Evolutionary conservation across 35 echinoderm and acorn worm species (phyloP), one percentile per base, ranked within the genome.

Genomic region (Heliocidaris erythrogramma): DNA sequence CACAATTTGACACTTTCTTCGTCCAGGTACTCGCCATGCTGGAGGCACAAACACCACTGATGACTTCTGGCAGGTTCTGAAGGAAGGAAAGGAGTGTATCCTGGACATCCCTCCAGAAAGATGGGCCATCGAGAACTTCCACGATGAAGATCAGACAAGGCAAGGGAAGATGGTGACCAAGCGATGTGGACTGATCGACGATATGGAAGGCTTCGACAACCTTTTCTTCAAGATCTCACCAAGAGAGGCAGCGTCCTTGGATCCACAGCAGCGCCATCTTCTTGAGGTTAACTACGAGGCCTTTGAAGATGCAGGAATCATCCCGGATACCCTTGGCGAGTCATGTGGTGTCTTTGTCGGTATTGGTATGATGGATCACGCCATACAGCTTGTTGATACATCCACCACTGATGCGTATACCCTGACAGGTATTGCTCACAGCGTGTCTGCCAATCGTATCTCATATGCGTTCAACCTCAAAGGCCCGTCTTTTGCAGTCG

Each of bases 201-300:
- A 96, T 60, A 60, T 97, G 48, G 96, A 99, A 13, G 71, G 65
- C 30, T 99, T 97, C 49, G 98, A 99, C 69, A 97, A 99, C 85
- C 53, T 95, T 0, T 99, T 99, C 94, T 99, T 99, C 94, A 97
- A 95, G 95, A 97, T 96, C 31, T 97, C 98, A 13, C 98, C 98
- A 29, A 94, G 95, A 88, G 98, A 99, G 78, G 98, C 98, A 48
- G 94, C 96, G 24, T 97, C 96, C 1, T 94, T 99, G 91, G 98
- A 99, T 48, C 98, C 98, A 17, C 98, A 99, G 60, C 98, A 99
- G 85, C 93, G 98, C 18, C 94, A 95, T 92, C 94, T 99, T 9
- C 91, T 99, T 61, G 98, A 98, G 94, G 97, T 98, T 17, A 95
- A 94, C 49, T 94, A 96, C 56, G 97, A 98, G 93, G 97, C 97